Evolutionary conservation across 2,888 invertebrate genomes (phyloP).

Genomic region (Tetrapedia diversipes): DNA sequence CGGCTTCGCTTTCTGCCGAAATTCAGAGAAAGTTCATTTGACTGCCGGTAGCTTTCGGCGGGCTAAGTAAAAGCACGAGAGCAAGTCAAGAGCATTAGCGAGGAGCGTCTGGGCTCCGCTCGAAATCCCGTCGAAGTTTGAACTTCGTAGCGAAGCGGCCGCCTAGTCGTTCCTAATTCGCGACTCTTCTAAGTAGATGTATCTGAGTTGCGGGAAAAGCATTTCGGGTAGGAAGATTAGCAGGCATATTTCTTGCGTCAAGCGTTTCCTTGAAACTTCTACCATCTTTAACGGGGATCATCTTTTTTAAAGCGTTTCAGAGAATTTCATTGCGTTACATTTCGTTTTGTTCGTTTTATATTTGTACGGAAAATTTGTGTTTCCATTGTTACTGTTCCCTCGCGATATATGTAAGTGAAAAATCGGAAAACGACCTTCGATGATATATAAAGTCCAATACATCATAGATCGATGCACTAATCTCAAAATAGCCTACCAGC

Average conservation of each 20-base stretch:
- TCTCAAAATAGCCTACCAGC: no score
- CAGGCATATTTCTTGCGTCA: not conserved
- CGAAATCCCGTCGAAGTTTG: conserved; percentile 28
- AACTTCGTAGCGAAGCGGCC: not conserved
- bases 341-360: no score
- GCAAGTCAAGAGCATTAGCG: conserved; percentile 43
- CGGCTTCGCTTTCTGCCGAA: conserved; percentile 1
- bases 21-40: conserved; percentile 24
- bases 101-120: not conserved
- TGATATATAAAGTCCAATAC: no score
- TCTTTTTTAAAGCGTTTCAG: no score
- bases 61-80: conserved; percentile 24
- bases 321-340: no score
- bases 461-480: no score
- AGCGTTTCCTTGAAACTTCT: not conserved
- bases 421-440: no score
- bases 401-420: no score
- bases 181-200: not conserved
- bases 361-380: no score
- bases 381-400: no score
- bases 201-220: not conserved
- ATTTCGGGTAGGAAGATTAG: not conserved
- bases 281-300: not conserved
- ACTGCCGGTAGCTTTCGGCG: conserved; percentile 3
- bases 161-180: not conserved